Evolutionary conservation across 2,113 vertebrate genomes (phyloP), one percentile per base, ranked within the genome.

Genomic region (Promerops cafer): DNA sequence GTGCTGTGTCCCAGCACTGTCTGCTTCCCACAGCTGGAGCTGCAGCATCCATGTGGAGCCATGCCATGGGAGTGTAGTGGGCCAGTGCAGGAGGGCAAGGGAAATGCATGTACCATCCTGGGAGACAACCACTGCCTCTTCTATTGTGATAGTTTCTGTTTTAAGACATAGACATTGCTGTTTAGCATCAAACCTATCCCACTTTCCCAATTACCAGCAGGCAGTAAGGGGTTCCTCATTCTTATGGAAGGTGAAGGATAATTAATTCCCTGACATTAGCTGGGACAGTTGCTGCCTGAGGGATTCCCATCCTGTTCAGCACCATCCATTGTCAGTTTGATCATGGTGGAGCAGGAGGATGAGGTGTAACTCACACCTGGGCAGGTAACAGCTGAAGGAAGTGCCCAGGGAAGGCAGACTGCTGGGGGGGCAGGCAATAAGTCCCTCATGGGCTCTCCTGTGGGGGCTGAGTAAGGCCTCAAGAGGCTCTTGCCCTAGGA

Each of bases 1-100:
- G 18, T 49, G 30, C 42, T 89, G 15, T 72, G 8, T 18, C 17
- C 40, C 42, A 3, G 5, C 17, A 7, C 47, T 71, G 15, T 33
- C 60, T 6, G 1, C 53, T 83, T 6, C 0, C 42, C 44, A 22
- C 2, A 1, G 39, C 53, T 42, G 49, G 33, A 65, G 35, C 20
- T 89, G 57, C 57, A 82, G 63, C 19, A 14, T 7, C 4, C 0
- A 1, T 30, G 18, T 20, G 35, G 33, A 89, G 64, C 35, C 21
- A 7, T 31, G 33, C 14, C 3, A 2, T 28, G 61, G 39, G 12
- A 2, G 0, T 11, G 7, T 11, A 53, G 12, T 31, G 18, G 24
- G 23, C 28, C n/a, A 83, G 8, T 7, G 39, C 44, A 35, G 16
- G 0, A 2, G 11, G 12, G 33, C 21, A 80, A 30, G 33, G 7